Percentiles rank a stretch among this genome's conserved stretches.
Conservation (phyloP, 2,113 vertebrate species). For the Dicerorhinus sumatrensis region DNA sequence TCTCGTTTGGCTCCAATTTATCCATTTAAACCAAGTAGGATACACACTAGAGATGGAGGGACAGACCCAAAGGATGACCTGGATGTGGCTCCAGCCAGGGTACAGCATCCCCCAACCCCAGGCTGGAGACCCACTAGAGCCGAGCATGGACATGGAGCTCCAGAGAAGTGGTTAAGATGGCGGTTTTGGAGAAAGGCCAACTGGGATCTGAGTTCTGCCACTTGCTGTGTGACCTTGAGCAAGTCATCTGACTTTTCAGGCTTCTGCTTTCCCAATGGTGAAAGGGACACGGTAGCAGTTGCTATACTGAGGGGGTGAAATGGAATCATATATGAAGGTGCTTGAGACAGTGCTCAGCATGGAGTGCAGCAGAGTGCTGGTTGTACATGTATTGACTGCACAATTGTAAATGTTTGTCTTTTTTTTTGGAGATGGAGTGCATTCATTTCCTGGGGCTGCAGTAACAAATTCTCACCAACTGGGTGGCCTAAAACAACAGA, state of each 20-base stretch:
- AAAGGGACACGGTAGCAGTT: neutral
- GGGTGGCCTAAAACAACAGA: neutral
- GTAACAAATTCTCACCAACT: neutral
- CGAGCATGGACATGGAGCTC: accelerated
- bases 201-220: too few relatives aligned
- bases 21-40: neutral
- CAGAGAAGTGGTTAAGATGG: accelerated
- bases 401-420: accelerated
- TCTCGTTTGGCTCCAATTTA: neutral
- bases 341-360: accelerated
- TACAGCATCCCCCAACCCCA: accelerated
- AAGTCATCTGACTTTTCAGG: too few relatives aligned
- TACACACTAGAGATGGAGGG: too few relatives aligned
- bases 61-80: accelerated
- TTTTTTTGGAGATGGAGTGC: neutral
- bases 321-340: too few relatives aligned
- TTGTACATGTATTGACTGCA: accelerated
- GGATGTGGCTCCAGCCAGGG: too few relatives aligned
- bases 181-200: neutral
- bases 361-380: accelerated
- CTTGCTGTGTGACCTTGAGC: too few relatives aligned
- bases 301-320: accelerated
- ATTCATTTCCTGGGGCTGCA: neutral
- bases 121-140: neutral
- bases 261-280: neutral